phyloP scores from a whole-genome alignment of 2,113 vertebrate species.

The Saimiri boliviensis region DNA sequence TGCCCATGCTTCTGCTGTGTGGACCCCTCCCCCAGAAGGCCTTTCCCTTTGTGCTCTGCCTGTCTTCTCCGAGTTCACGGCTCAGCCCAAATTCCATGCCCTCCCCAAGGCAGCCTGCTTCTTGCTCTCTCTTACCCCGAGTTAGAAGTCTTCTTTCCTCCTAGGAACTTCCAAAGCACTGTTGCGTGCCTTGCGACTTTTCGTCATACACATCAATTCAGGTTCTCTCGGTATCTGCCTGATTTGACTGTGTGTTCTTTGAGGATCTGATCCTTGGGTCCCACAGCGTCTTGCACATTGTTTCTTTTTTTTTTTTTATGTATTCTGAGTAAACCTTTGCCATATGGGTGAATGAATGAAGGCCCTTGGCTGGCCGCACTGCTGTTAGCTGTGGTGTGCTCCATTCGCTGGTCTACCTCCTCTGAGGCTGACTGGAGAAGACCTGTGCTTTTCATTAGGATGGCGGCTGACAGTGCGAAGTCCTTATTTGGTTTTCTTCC shows the following conservation, averaged over 20 bases:
- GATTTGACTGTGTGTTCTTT: background rate
- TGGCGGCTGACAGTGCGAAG: background rate
- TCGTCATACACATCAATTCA: background rate
- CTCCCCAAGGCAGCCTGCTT: background rate
- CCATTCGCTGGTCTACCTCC: background rate
- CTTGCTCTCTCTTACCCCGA: background rate
- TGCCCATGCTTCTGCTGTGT: background rate
- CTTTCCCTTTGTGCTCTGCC: background rate
- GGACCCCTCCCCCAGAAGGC: no score
- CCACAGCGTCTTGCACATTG: background rate
- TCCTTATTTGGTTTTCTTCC: background rate
- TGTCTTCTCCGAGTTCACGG: background rate
- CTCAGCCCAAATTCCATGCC: background rate
- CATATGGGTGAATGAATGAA: background rate
- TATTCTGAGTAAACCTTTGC: background rate
- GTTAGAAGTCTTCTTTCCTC: background rate
- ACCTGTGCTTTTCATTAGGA: background rate
- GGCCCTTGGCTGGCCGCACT: background rate
- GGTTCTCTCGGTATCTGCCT: background rate
- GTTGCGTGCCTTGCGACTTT: accelerated
- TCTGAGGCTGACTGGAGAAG: background rate
- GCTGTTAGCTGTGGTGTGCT: background rate
- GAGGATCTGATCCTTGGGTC: background rate
- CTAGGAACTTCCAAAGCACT: background rate
- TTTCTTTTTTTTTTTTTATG: background rate